Base-by-base conservation (phyloP, 2,113 vertebrate genomes). In the Phalacrocorax carbo region DNA sequence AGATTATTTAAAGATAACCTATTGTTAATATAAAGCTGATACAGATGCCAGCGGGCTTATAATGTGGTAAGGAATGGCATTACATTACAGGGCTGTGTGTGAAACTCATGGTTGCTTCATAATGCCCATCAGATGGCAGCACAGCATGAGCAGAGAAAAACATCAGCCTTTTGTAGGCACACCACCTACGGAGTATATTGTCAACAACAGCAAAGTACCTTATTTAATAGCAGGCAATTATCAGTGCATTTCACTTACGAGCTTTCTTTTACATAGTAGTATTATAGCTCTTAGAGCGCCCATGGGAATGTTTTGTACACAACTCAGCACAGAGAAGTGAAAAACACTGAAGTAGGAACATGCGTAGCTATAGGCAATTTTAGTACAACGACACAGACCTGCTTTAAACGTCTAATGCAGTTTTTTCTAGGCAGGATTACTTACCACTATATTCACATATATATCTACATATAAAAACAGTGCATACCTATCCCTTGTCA, bases 91-190 rank as follows among this genome's bases (percentile, higher is more conserved):
- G 55, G 90, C 57, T 22, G 79, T 2, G 75, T 4, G 42, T 69
- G 34, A 14, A 42, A 32, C 46, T 55, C 42, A 0, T 3, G 22
- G 12, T 10, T 20, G 38, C 84, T 52, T 9, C 36, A 1, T 3
- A 21, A 38, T 11, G 72, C 42, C 96, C 97, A 83, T 90, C 69
- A 97, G 96, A 60, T 91, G 97, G 96, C 96, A 96, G 94, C 88
- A 95, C 65, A 93, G 83, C 86, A 15, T 26, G 90, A 34, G 69
- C 78, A 14, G 62, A 51, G 57, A 7, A 14, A 8, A 34, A 0
- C 15, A 5, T 8, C 62, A 5, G 14, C 8, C 1, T 8, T 42
- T 9, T 44, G 42, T 3, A 70, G 38, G 29, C 20, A 4, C 11
- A 1, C 23, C 0, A 2, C 29, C 71, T 34, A 1, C 54, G 23